phyloP scores from a whole-genome alignment of 2,888 invertebrate species.

The Nomada hirtipes region DNA sequence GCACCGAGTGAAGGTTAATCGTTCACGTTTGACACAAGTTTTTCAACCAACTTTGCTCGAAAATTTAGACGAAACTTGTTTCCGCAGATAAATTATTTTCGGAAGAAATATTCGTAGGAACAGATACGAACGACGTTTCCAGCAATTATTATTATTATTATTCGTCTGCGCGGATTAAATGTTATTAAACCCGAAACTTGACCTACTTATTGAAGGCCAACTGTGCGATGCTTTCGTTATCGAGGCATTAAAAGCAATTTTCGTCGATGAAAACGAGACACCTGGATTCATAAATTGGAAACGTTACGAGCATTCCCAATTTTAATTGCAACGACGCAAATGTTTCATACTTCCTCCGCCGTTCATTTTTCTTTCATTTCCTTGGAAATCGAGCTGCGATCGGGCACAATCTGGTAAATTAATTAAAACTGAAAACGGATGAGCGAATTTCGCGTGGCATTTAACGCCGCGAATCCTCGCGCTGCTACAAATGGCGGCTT shows the following conservation, averaged over 20 bases:
- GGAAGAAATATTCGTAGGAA: too few relatives aligned
- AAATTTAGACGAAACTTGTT: too few relatives aligned
- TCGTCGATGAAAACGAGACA: too few relatives aligned
- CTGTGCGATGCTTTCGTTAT: not conserved
- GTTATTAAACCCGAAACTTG: not conserved
- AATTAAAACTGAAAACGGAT: not conserved
- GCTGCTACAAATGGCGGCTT: not conserved
- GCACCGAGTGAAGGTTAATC: too few relatives aligned
- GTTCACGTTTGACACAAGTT: too few relatives aligned
- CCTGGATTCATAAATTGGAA: too few relatives aligned
- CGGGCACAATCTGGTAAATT: not conserved
- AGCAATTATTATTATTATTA: not conserved
- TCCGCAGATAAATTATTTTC: too few relatives aligned
- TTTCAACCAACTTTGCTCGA: too few relatives aligned
- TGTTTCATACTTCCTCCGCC: not conserved
- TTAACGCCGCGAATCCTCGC: not conserved
- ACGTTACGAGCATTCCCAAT: not conserved
- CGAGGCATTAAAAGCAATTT: not conserved
- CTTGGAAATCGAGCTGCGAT: not conserved
- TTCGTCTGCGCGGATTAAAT: not conserved
- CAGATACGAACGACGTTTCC: not conserved
- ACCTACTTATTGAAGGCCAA: slow-evolving; percentile 6
- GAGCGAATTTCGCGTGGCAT: not conserved
- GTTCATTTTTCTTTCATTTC: not conserved
- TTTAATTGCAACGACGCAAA: not conserved